Conservation (phyloP, 1,140 invertebrate genomes). For the Probaryconus sp. region DNA sequence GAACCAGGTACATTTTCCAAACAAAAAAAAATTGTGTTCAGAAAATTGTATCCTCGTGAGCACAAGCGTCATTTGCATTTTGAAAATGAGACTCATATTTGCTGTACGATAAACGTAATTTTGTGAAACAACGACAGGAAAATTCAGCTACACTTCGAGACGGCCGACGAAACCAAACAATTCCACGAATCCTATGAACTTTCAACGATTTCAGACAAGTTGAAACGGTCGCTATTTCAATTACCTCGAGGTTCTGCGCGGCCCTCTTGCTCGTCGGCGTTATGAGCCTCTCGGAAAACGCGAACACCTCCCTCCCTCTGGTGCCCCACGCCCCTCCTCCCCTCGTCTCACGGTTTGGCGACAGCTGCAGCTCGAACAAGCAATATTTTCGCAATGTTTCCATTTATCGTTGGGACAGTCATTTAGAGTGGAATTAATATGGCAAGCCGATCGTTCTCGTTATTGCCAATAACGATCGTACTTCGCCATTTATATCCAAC, state of each 20-base stretch:
- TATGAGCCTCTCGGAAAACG: slow-evolving; percentile 28
- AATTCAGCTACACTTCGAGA: not conserved
- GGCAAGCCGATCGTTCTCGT: slow-evolving; percentile 50
- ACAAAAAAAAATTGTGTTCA: no score
- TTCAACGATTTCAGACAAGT: slow-evolving; percentile 40
- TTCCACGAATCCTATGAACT: slow-evolving; percentile 48
- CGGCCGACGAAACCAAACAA: slow-evolving; percentile 33
- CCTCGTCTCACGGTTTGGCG: no score
- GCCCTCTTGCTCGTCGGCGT: not conserved
- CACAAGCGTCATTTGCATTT: slow-evolving; percentile 24
- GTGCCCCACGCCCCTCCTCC: no score
- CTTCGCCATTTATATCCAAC: slow-evolving; percentile 49
- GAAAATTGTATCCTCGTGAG: no score
- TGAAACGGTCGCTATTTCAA: slow-evolving; percentile 51
- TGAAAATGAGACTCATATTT: slow-evolving; percentile 28
- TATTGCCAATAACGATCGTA: slow-evolving; percentile 59
- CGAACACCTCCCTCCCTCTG: slow-evolving; percentile 21
- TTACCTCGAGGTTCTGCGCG: slow-evolving; percentile 32
- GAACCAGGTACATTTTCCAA: no score
- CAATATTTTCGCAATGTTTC: slow-evolving; percentile 63
- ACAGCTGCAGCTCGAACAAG: slow-evolving; percentile 50
- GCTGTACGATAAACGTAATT: slow-evolving; percentile 28
- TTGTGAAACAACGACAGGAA: not conserved
- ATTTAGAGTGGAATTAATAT: slow-evolving; percentile 59
- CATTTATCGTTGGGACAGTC: slow-evolving; percentile 57